Evolutionary conservation across 2,797 vertebrate species (phyloP), one percentile per base, ranked within the genome.

Genomic region (Falco berigora): DNA sequence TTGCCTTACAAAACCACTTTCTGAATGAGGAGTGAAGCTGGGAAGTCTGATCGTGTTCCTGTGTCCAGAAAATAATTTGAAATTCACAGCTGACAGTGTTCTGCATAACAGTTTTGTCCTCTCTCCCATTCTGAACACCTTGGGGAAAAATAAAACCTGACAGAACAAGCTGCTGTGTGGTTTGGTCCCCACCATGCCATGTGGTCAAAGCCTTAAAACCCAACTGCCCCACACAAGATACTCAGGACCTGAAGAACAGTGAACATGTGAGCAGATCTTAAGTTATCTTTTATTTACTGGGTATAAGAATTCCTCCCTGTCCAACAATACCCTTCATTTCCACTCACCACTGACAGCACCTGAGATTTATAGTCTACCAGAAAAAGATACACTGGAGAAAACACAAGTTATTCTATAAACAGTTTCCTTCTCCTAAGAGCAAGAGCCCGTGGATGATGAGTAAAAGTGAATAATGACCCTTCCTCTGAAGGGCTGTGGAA

Each of bases 401-500:
- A 87, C 34, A 12, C 50, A n/a, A 74, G 61, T 75, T 88, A 34
- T 55, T 88, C 86, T 78, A 18, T 75, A 69, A 93, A 92, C 63
- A 69, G 67, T 62, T 73, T 36, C 76, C 64, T 77, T 80, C 42
- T 86, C 38, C 38, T 76, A 71, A 79, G 44, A 89, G 77, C 44
- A 52, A 56, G 81, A 92, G 55, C 74, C 56, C 47, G 76, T 34
- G 27, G 71, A 59, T 38, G 63, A 74, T 56, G 52, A 87, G 74
- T 61, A 46, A 28, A 89, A 67, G 55, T 82, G 91, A 96, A 59
- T 79, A 85, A 92, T 64, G 71, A 30, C 56, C 53, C 42, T 73
- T 66, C 62, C 38, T 49, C 55, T 27, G 40, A 52, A 68, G 55
- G 47, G 71, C 88, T 63, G 67, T 44, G 63, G 66, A 87, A 86